Base-by-base conservation (phyloP, 2,888 invertebrate species). In the Sipunculus nudus region DNA sequence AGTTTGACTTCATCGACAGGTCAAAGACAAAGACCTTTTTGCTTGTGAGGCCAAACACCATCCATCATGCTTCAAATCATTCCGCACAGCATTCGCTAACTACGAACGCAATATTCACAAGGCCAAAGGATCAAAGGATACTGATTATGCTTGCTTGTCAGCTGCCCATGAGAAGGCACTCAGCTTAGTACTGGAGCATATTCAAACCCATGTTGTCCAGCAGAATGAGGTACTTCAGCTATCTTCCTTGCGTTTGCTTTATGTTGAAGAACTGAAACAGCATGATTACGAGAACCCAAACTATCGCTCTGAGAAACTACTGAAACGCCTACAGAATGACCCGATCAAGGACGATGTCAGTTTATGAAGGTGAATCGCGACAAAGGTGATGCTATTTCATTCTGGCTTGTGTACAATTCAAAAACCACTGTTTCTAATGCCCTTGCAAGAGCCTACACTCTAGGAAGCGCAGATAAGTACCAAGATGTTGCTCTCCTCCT, bases 281-380 rank as follows among this genome's bases (percentile, higher is more conserved):
- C 10, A 43, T 43, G 21, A 21, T 8, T 43, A 43, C 43, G 38
- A 35, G 10, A 43, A 43, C 19, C 8, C 13, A 10, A 43, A 43
- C 21, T 43, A 43, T 43, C 43, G 43, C 19, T 43, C 43, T 16
- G 43, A 43, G 43, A 43, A 43, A 43, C 21, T 43, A 43, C 43
- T 43, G 19, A 43, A 43, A 43, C 43, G 21, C 16, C 21, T 43
- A 19, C 13, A 43, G 21, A 43, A 43, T 19, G 16, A 43, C 21
- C 10, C 10, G 19, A 43, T 43, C 43, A 43, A 43, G 43, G 43
- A 43, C 13, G 8, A 16, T 43, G 19, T 43, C 43, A n/a, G n/a
- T n/a, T n/a, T n/a, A n/a, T n/a, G n/a, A n/a, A n/a, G n/a, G n/a
- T n/a, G n/a, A n/a, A n/a, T n/a, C n/a, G n/a, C n/a, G n/a, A n/a